Percentiles rank a stretch among this genome's conserved stretches.
These are phyloP conservation scores for Eidolon helvum DNA, from an alignment of 2,113 vertebrate species.

Conservation along the genomic window DNA sequence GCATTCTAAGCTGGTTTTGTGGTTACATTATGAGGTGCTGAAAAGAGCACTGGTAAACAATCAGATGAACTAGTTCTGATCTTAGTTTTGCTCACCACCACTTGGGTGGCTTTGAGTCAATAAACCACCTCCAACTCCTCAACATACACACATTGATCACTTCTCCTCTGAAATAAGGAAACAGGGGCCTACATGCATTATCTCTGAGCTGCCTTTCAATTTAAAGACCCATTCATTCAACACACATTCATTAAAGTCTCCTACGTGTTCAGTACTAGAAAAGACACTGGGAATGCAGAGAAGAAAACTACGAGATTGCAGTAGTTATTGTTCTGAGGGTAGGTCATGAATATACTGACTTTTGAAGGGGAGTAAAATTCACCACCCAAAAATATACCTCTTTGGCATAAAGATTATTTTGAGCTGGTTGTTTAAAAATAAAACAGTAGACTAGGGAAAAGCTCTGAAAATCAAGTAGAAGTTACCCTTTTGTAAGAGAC, in stretches of 20 bases:
- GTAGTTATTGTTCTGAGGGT: not conserved
- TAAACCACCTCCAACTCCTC: not conserved
- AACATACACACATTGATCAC: not conserved
- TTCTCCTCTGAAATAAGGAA: not conserved
- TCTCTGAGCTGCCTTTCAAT: not conserved
- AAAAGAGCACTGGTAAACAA: not conserved
- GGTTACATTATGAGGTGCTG: not conserved
- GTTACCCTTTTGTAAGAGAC: not conserved
- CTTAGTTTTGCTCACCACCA: not conserved
- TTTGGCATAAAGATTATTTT: not conserved
- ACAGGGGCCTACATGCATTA: not conserved
- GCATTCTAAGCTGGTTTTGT: not conserved
- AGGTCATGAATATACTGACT: not conserved
- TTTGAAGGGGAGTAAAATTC: not conserved
- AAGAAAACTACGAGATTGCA: not conserved
- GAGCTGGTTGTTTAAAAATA: not conserved
- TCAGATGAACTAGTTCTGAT: not conserved
- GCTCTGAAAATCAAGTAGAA: not conserved
- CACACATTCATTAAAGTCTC: not conserved
- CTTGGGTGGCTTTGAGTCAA: not conserved
- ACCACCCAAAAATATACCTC: not conserved
- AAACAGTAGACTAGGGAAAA: not conserved
- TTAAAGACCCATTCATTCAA: not conserved
- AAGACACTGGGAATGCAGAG: not conserved
- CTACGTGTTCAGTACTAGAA: not conserved